These are phyloP conservation scores for Gyps fulvus DNA, from an alignment of 2,113 vertebrate genomes.

Conservation along the genomic window DNA sequence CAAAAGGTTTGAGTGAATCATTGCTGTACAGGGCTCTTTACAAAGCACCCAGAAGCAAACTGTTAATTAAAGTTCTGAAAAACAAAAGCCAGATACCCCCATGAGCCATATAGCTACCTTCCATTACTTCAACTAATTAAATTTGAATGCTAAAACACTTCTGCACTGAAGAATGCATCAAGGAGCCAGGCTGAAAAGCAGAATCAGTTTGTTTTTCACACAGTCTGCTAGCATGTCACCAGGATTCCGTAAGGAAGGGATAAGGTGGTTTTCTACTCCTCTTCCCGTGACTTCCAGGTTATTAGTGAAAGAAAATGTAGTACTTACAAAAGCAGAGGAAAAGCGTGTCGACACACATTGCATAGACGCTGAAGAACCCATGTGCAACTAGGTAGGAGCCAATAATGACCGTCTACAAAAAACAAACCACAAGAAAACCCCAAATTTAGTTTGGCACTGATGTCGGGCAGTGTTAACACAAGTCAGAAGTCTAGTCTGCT, in stretches of 20 bases:
- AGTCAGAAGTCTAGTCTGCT: background rate
- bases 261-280: background rate
- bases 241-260: background rate
- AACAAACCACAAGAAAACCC: background rate
- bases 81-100: background rate
- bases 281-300: background rate
- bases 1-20: background rate
- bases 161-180: background rate
- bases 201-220: background rate
- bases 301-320: background rate
- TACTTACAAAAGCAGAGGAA: conserved; percentile 99
- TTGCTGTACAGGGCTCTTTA: background rate
- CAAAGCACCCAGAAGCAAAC: background rate
- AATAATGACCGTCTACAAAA: conserved; percentile 85
- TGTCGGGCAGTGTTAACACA: background rate
- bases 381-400: conserved; percentile 92
- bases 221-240: background rate
- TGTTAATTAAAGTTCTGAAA: background rate
- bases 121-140: background rate
- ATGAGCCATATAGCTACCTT: background rate
- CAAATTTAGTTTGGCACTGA: background rate
- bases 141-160: background rate
- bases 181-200: background rate
- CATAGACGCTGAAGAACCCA: conserved; percentile 94
- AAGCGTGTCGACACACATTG: conserved; percentile 96